Evolutionary conservation across 2,113 vertebrate species (phyloP), one percentile per base, ranked within the genome.

Genomic region (Pimephales promelas): DNA sequence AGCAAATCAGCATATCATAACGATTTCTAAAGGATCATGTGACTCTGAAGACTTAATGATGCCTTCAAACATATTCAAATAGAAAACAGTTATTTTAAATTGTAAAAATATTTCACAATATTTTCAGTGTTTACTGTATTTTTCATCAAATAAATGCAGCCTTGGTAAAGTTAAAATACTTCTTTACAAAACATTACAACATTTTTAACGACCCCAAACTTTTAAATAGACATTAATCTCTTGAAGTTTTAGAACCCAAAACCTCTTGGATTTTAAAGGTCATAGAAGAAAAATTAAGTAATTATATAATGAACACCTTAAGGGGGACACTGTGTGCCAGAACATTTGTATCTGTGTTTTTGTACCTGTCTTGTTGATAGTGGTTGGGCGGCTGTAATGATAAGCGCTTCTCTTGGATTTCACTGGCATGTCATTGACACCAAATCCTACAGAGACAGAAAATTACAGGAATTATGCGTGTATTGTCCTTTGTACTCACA

Each of bases 321-420:
- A 36, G 1, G n/a, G n/a, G 26, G 20, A 20, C 10, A 9, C 26
- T 11, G 34, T 68, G 28, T 34, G 20, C 36, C 4, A 36, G 28
- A 34, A 34, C 62, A 20, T 22, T 8, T 22, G n/a, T 3, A 18
- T 66, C 10, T 31, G 16, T n/a, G 7, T 16, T 13, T 7, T 11
- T 91, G 82, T 81, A 99, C 98, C 92, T 26, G 95, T 86, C 91
- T 98, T 99, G 89, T 96, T 99, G 80, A 99, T 31, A 0, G 96
- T 96, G 92, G 96, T 97, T 71, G 98, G 95, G 79, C 98, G 93
- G 77, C 91, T 97, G 91, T 99, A 99, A 91, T 96, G 96, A 34
- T 97, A 96, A 0, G 98, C 92, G 88, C 97, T 99, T 90, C 98
- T 95, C 86, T 99, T 99, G 13, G 98, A 94, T 88, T 99, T 99